Base-by-base conservation (phyloP, 2,888 invertebrate genomes). In the Epinotia brunnichana region DNA sequence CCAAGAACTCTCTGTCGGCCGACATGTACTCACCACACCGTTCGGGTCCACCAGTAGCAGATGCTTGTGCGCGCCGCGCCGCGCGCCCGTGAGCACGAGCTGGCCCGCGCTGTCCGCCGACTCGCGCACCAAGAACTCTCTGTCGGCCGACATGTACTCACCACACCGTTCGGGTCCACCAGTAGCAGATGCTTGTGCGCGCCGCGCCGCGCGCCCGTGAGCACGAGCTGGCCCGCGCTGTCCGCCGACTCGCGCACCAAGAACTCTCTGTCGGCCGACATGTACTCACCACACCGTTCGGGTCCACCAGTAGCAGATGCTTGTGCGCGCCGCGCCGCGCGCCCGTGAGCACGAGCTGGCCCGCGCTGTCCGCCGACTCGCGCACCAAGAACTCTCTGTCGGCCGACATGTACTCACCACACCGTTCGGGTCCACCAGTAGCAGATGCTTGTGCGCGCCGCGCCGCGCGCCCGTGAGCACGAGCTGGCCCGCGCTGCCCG, bases 281-380 rank as follows among this genome's bases (percentile, higher is more conserved):
- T 24, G 21, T 24, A 2, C 21, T 24, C 21, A 99, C 99, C 90
- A 98, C 96, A 85, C 99, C 99, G 88, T 98, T 97, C 2, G 99
- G 99, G 92, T 99, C 99, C 79, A 99, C 98, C 70, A 99, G 94
- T 76, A 99, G 94, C 79, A 99, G 94, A 92, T 99, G 99, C 85
- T 98, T 98, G 84, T 97, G 96, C 21, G 95, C 95, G 75, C 94
- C 94, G 79, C 96, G 96, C 85, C 99, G 96, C 89, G 98, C 96
- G n/a, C 99, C 99, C 67, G 99, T 99, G 76, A 99, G 94, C 69
- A 99, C 99, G 90, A 97, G 99, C 92, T 99, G 99, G 0, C 98
- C 98, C 15, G 96, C 95, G 67, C 97, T 97, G 76, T 97, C 97
- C 77, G 97, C 96, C 35, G 98, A 99, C 94, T 99, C 98, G 63